Conservation (phyloP, 2,888 invertebrate genomes). For the Hypolimnas misippus region DNA sequence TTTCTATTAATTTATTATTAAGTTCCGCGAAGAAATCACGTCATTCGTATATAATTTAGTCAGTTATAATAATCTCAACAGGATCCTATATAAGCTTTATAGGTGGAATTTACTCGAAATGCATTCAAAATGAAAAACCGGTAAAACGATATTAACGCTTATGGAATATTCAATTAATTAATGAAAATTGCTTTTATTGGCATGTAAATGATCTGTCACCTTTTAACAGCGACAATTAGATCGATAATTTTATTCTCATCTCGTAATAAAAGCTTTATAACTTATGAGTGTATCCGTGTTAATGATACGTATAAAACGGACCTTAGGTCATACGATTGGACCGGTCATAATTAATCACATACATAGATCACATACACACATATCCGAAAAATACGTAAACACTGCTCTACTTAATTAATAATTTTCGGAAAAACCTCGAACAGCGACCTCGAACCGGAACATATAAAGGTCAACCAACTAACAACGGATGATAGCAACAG, state of each 20-base stretch:
- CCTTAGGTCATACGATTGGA: constrained; percentile 18
- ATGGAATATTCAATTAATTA: constrained; percentile 30
- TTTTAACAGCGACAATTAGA: constrained; percentile 17
- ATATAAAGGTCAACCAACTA: constrained; percentile 41
- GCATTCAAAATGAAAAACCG: constrained; percentile 39
- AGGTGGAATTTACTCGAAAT: constrained; percentile 36
- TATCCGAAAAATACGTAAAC: constrained; percentile 31
- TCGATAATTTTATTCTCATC: constrained; percentile 18
- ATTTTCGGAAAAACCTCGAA: constrained; percentile 41
- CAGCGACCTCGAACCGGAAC: constrained; percentile 45
- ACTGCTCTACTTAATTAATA: constrained; percentile 42
- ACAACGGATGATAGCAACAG: constrained; percentile 29
- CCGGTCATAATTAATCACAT: constrained; percentile 21
- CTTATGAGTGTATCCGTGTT: background rate
- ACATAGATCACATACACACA: constrained; percentile 17
- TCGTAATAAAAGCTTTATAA: constrained; percentile 8
- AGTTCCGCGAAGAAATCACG: constrained; percentile 29
- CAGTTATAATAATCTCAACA: constrained; percentile 29
- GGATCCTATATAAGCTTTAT: constrained; percentile 27
- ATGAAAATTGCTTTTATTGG: constrained; percentile 31
- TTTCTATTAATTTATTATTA: constrained; percentile 26
- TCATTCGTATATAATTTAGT: constrained; percentile 25
- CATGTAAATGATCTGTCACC: constrained; percentile 24
- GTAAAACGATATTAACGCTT: constrained; percentile 21
- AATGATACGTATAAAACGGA: constrained; percentile 16